phyloP scores from a whole-genome alignment of 2,888 invertebrate genomes.

The Drosophila antonietae region DNA sequence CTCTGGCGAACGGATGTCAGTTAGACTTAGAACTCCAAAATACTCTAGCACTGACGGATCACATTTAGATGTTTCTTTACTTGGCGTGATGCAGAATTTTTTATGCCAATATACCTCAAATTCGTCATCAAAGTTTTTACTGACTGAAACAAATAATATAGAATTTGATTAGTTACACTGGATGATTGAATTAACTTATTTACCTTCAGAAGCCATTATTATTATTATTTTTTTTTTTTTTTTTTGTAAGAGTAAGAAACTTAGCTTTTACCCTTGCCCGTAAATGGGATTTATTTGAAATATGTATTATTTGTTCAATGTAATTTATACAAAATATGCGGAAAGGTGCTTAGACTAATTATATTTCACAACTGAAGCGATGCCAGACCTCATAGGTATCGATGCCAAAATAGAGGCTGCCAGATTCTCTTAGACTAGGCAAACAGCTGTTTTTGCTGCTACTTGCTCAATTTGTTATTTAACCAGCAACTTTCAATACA shows the following conservation, averaged over 20 bases:
- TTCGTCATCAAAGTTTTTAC: conserved; percentile 43
- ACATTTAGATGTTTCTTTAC: neutral
- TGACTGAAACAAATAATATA: conserved; percentile 15
- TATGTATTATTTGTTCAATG: neutral
- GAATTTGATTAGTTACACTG: neutral
- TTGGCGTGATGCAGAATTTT: conserved; percentile 36
- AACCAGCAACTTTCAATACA: conserved; percentile 37
- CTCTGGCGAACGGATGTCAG: conserved; percentile 47
- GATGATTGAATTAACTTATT: neutral
- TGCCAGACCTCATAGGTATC: conserved; percentile 10
- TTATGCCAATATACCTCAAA: conserved; percentile 47
- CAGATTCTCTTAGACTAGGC: neutral
- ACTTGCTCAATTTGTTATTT: conserved; percentile 59
- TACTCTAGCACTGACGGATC: conserved; percentile 53
- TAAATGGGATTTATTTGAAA: neutral
- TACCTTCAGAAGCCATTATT: conserved; percentile 41
- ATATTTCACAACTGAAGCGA: conserved; percentile 31
- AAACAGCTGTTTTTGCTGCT: conserved; percentile 46
- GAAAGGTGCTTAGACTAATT: conserved; percentile 28
- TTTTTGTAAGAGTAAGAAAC: neutral
- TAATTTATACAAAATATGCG: conserved; percentile 1
- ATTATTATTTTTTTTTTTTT: too few relatives aligned
- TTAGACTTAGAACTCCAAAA: conserved; percentile 62
- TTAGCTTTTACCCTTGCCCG: neutral
- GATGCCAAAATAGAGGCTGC: conserved; percentile 18